phyloP scores from a whole-genome alignment of 30 jellyfish, hydroid and myxozoan species.

The Mastigias papua region DNA sequence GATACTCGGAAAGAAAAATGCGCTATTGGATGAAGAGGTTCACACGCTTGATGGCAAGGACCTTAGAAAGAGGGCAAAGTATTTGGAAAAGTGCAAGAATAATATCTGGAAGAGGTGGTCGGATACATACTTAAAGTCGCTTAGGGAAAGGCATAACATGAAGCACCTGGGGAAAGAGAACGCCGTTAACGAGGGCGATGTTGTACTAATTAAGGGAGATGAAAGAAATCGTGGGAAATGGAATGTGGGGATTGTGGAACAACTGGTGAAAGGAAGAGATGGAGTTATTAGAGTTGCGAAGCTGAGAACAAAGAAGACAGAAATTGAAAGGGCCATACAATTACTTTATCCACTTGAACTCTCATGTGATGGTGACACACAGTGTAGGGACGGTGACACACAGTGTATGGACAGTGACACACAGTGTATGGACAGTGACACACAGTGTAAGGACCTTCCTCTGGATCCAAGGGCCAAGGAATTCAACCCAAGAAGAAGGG shows the following conservation, averaged over 20 bases:
- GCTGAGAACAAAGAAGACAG: constrained; percentile 56
- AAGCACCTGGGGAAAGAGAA: constrained; percentile 17
- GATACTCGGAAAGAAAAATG: constrained; percentile 58
- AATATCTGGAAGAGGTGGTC: constrained; percentile 77
- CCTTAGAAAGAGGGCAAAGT: constrained; percentile 64
- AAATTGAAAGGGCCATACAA: constrained; percentile 73
- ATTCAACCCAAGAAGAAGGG: constrained; percentile 9
- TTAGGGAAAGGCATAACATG: constrained; percentile 74
- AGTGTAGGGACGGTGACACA: no score
- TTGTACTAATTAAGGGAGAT: constrained; percentile 72
- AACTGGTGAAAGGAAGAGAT: constrained; percentile 55
- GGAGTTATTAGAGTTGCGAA: constrained; percentile 74
- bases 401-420: neutral
- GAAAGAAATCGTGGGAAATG: constrained; percentile 70
- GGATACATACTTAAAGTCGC: constrained; percentile 52
- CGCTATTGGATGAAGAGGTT: constrained; percentile 51
- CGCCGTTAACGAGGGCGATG: constrained; percentile 55
- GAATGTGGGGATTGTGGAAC: constrained; percentile 51
- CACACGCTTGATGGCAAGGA: constrained; percentile 54
- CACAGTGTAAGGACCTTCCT: neutral
- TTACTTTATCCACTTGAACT: constrained; percentile 68
- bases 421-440: neutral
- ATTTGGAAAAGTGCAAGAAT: constrained; percentile 59
- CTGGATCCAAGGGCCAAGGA: constrained; percentile 22
- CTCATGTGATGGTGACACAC: constrained; percentile 59